Percentiles rank a stretch among this genome's conserved stretches.
Conservation (phyloP, 1,140 invertebrate species). For the Drosophila tsacasi region DNA sequence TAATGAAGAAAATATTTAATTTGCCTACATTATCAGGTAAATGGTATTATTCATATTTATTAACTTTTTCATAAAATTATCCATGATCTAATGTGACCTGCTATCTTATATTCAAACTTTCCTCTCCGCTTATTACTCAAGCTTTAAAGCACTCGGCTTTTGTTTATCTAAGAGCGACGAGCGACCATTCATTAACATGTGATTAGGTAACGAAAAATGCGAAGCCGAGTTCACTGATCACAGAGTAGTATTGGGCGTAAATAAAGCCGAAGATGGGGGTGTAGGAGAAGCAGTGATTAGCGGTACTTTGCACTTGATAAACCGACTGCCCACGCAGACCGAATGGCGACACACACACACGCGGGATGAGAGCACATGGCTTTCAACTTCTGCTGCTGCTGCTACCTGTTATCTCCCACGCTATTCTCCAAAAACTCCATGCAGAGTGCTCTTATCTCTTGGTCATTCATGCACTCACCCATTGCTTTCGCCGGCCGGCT, state of each 20-base stretch:
- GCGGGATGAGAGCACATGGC: constrained; percentile 27
- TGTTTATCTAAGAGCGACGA: constrained; percentile 1
- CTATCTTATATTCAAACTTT: neutral
- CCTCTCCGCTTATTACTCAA: neutral
- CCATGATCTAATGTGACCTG: neutral
- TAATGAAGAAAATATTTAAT: no score
- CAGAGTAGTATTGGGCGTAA: constrained; percentile 30
- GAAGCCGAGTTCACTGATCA: constrained; percentile 26
- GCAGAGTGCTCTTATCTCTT: neutral
- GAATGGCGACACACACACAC: constrained; percentile 38
- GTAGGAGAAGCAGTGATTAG: constrained; percentile 45
- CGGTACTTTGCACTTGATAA: constrained; percentile 37
- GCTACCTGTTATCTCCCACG: neutral
- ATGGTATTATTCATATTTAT: no score
- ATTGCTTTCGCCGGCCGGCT: constrained; percentile 14
- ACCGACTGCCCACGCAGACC: constrained; percentile 38
- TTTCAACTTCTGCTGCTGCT: neutral
- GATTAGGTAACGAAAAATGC: constrained; percentile 10
- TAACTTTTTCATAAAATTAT: neutral
- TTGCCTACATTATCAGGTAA: no score
- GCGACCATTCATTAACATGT: constrained; percentile 29
- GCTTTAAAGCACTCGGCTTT: neutral
- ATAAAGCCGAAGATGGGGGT: constrained; percentile 27
- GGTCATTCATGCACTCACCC: constrained; percentile 40
- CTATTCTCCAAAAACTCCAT: neutral